Evolutionary conservation across 2,888 invertebrate species (phyloP).

Genomic region (Lamellibrachia columna): DNA sequence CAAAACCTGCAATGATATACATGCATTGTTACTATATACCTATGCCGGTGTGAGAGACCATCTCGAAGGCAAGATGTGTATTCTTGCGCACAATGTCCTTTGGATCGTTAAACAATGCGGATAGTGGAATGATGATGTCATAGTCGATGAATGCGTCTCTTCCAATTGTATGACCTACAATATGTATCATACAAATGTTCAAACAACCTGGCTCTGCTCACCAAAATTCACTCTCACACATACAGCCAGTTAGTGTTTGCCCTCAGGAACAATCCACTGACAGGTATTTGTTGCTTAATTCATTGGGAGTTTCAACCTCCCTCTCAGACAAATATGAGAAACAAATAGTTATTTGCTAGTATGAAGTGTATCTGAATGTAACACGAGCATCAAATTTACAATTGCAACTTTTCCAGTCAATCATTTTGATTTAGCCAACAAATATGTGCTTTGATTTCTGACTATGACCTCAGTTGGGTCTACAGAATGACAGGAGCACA

Average conservation of each 20-base stretch:
- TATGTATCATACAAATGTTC: not conserved
- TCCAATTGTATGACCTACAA: conserved; percentile 63
- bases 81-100: conserved; percentile 63
- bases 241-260: too few species aligned
- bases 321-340: too few species aligned
- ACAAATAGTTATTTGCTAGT: too few species aligned
- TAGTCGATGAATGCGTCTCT: conserved; percentile 61
- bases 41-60: conserved; percentile 61
- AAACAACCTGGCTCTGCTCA: not conserved
- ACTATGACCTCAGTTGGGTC: too few species aligned
- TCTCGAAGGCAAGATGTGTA: conserved; percentile 63
- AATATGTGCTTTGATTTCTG: too few species aligned
- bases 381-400: too few species aligned
- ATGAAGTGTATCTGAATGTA: too few species aligned
- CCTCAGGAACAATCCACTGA: too few species aligned
- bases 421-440: too few species aligned
- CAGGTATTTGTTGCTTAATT: not conserved
- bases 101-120: conserved; percentile 62
- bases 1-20: too few species aligned
- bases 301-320: not conserved
- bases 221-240: not conserved
- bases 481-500: too few species aligned
- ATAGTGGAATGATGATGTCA: conserved; percentile 57
- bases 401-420: too few species aligned
- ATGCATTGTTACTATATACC: conserved; percentile 45